Base-by-base conservation (phyloP, 2,888 invertebrate genomes). In the Iselma pallidipennis region DNA sequence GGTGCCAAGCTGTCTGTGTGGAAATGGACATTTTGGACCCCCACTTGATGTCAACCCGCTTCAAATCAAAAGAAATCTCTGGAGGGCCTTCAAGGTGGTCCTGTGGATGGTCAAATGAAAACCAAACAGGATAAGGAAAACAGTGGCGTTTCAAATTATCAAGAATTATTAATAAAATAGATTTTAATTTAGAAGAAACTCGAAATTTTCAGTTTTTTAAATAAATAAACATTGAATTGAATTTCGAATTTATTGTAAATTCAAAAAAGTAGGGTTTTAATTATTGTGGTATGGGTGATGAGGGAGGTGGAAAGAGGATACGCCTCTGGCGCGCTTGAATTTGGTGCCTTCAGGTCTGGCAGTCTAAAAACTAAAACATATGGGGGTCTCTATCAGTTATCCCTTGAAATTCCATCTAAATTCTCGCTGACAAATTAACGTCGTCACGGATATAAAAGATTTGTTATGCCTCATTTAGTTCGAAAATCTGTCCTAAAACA, bases 1-100 rank as follows among this genome's bases (percentile, higher is more conserved):
- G 78, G 78, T 78, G 78, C 78, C 78, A 78, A 70, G 78, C 78
- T 74, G 78, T 78, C 78, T 78, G 76, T 57, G 54, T 50, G 49
- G 57, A 53, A 53, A 49, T 21, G 42, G 45, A 45, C 45, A 45
- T 45, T 45, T 31, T 59, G 58, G 65, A 68, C 66, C 59, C 65
- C 60, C 65, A 68, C 68, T 64, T 49, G 64, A 64, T 55, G 64
- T 64, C 64, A 55, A 64, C 64, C 64, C 58, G 57, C 58, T 57
- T 64, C 64, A 64, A 64, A 60, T 58, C 59, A 48, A 53, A 63
- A 55, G 52, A 60, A 33, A 49, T 19, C 64, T 64, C 56, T 53
- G 23, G 58, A 58, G 52, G 16, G 53, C 23, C 55, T 25, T 55
- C 57, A 57, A 48, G 64, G 64, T 64, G 64, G 64, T 64, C 64